A percentile compares a stretch with the other conserved stretches of the same genome.
Conservation (phyloP, 2,888 invertebrate species). For the Myopa tessellatipennis region DNA sequence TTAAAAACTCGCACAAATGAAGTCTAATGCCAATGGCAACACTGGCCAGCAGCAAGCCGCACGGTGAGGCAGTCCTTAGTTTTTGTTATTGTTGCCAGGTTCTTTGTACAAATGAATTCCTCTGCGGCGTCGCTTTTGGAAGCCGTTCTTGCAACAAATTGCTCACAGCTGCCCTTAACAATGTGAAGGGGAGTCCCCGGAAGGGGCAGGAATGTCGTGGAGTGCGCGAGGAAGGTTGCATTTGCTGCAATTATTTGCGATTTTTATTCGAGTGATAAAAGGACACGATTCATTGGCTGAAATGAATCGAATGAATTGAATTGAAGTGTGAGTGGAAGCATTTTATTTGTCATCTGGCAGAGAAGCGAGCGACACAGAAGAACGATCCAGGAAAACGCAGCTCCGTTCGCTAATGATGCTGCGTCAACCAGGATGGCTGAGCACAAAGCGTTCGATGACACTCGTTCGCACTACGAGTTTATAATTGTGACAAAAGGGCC, state of each 20-base stretch:
- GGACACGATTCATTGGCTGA: slow-evolving; percentile 22
- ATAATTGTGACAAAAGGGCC: too few species aligned
- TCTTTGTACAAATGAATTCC: neutral
- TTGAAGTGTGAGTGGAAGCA: slow-evolving; percentile 15
- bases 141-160: slow-evolving; percentile 24
- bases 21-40: slow-evolving; percentile 13
- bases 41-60: neutral
- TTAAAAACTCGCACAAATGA: neutral
- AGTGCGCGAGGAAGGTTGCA: slow-evolving; percentile 8
- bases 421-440: too few species aligned
- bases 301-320: slow-evolving; percentile 24
- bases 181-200: neutral
- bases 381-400: too few species aligned
- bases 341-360: slow-evolving; percentile 1
- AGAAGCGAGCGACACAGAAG: neutral
- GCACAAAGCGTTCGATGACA: too few species aligned
- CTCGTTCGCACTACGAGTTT: too few species aligned
- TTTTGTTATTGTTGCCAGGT: neutral
- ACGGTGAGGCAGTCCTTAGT: slow-evolving; percentile 2
- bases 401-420: neutral
- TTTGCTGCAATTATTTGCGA: slow-evolving; percentile 25
- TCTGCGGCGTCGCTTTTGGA: slow-evolving; percentile 8
- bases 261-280: slow-evolving; percentile 14
- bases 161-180: slow-evolving; percentile 10
- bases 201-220: neutral